Base-by-base conservation (phyloP, 2,113 vertebrate species). In the Dasyornis broadbenti region DNA sequence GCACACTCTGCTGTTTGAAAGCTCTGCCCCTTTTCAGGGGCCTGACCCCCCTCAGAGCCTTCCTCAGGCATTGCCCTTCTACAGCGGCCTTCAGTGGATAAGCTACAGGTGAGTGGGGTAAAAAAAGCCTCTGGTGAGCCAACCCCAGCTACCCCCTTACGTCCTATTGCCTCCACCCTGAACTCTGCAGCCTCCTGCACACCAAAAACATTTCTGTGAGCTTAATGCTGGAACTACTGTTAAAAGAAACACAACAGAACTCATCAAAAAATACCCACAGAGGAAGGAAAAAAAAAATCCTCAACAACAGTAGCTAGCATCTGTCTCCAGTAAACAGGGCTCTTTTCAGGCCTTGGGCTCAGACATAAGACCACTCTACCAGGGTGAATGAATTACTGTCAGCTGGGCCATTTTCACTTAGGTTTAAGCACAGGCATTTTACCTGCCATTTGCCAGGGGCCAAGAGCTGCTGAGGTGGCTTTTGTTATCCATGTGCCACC, bases 321-420 rank as follows among this genome's bases (percentile, higher is more conserved):
- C 87, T 87, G 85, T 83, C 90, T 94, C 9, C 47, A 45, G 42
- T 56, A 64, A 85, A 87, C 39, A 85, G 85, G 53, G 33, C 60
- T 57, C 63, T 89, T 76, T 75, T 86, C 79, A 88, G 79, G 79
- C 88, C 71, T 53, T 90, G 78, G 88, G 88, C 75, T 69, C 54
- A 73, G 71, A 5, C n/a, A 1, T 27, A 33, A 9, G 81, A 44
- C 82, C 78, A 18, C 3, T 52, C 63, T 13, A 6, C 22, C 27
- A 4, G 7, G 45, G 37, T 57, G 82, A 54, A 31, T 61, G 92
- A 52, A 50, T 56, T 92, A 27, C 81, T 73, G 82, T 72, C 88
- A 56, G 73, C 79, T 15, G 57, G 70, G 79, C 85, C 40, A 1
- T 54, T 87, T 44, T 10, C 66, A 27, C 44, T 15, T 49, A 27